phyloP scores from a whole-genome alignment of 2,113 vertebrate genomes.

The Circaetus cinerascens region DNA sequence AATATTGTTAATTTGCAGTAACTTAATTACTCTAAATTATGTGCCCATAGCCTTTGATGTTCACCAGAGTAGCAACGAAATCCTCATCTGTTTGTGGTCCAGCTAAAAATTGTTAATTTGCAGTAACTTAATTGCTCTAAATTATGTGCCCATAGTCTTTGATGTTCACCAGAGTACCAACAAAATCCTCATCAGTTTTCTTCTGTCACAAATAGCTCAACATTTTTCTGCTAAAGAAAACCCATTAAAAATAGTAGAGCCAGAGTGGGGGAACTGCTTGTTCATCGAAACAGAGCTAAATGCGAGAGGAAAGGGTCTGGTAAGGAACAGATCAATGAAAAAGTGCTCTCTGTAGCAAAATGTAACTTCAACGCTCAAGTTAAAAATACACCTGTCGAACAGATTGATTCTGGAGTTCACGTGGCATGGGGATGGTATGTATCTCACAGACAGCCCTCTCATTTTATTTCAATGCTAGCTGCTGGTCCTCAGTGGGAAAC shows the following conservation, averaged over 20 bases:
- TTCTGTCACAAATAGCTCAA: background rate
- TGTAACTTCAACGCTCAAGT: background rate
- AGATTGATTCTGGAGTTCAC: background rate
- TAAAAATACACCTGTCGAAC: background rate
- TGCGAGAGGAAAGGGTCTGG: background rate
- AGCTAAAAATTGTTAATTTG: background rate
- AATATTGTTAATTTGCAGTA: background rate
- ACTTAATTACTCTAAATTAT: background rate
- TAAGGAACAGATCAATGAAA: background rate
- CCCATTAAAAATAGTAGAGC: background rate
- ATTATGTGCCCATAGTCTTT: background rate
- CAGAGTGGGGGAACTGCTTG: background rate
- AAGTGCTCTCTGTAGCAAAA: background rate
- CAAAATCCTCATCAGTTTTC: background rate
- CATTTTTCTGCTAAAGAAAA: background rate
- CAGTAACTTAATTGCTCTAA: background rate
- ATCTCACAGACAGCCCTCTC: background rate
- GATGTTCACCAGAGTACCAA: background rate
- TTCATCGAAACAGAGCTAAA: background rate
- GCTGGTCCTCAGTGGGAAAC: constrained; percentile 90
- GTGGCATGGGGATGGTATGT: background rate
- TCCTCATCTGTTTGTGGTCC: background rate
- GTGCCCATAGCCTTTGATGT: background rate
- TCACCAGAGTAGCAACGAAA: background rate
- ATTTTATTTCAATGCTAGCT: constrained; percentile 69